These are phyloP conservation scores for Eupsittula cactorum DNA, from an alignment of 2,113 vertebrate species.

Conservation along the genomic window DNA sequence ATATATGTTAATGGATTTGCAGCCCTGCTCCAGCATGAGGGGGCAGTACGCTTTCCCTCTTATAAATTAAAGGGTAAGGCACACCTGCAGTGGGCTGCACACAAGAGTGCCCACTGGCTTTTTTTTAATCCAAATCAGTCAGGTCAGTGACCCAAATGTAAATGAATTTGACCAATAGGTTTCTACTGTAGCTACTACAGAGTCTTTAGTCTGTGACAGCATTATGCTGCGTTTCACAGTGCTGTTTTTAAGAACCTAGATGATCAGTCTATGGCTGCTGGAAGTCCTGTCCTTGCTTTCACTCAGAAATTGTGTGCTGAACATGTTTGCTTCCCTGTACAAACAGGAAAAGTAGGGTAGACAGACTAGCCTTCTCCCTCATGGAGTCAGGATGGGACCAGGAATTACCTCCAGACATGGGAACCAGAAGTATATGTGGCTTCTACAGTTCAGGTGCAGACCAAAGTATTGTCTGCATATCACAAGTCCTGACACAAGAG, in stretches of 20 bases:
- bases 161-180: neutral
- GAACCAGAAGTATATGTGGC: neutral
- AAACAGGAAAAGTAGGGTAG: neutral
- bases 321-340: neutral
- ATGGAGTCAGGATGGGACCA: accelerated
- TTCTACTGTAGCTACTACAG: neutral
- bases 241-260: neutral
- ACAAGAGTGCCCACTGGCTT: neutral
- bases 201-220: neutral
- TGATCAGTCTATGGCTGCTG: neutral
- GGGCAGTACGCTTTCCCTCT: neutral
- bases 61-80: neutral
- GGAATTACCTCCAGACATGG: neutral
- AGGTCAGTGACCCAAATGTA: neutral
- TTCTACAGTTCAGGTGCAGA: neutral
- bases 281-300: neutral
- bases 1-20: neutral
- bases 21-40: neutral
- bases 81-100: no score
- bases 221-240: neutral
- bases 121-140: neutral
- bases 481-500: neutral
- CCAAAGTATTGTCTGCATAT: neutral
- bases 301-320: neutral
- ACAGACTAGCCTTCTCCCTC: neutral